These are phyloP conservation scores for Phrynosoma blainvillii DNA, from an alignment of 2,113 vertebrate genomes.

Conservation along the genomic window DNA sequence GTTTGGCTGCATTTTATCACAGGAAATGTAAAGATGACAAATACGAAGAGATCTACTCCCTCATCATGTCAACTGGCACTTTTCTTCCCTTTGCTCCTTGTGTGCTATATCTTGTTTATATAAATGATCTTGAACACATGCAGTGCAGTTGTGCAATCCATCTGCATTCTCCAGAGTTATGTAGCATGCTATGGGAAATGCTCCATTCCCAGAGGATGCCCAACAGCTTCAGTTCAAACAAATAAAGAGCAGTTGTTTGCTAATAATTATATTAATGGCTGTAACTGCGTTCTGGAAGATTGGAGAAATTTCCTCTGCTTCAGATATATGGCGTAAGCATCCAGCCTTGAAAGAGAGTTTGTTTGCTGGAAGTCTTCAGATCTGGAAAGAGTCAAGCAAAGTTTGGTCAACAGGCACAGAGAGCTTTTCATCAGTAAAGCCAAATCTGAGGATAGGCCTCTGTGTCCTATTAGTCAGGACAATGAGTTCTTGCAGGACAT, in stretches of 20 bases:
- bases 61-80: slow-evolving; percentile 34
- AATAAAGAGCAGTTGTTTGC: slow-evolving; percentile 64
- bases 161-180: slow-evolving; percentile 49
- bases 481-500: too few relatives aligned
- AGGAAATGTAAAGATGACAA: background rate
- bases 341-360: accelerated
- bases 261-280: slow-evolving; percentile 66
- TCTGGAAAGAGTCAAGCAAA: accelerated
- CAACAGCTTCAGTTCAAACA: slow-evolving; percentile 51
- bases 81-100: slow-evolving; percentile 7
- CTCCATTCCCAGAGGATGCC: slow-evolving; percentile 48
- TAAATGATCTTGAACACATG: slow-evolving; percentile 43
- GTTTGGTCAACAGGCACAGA: accelerated
- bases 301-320: slow-evolving; percentile 33
- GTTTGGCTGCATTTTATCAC: background rate
- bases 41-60: slow-evolving; percentile 29
- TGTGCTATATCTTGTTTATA: slow-evolving; percentile 42
- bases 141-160: slow-evolving; percentile 46
- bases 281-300: background rate
- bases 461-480: too few relatives aligned
- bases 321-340: background rate
- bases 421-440: background rate
- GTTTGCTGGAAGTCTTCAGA: accelerated
- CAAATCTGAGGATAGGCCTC: background rate
- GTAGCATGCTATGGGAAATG: slow-evolving; percentile 58